Base-by-base conservation (phyloP, 2,797 vertebrate species). In the Limnodromus scolopaceus region DNA sequence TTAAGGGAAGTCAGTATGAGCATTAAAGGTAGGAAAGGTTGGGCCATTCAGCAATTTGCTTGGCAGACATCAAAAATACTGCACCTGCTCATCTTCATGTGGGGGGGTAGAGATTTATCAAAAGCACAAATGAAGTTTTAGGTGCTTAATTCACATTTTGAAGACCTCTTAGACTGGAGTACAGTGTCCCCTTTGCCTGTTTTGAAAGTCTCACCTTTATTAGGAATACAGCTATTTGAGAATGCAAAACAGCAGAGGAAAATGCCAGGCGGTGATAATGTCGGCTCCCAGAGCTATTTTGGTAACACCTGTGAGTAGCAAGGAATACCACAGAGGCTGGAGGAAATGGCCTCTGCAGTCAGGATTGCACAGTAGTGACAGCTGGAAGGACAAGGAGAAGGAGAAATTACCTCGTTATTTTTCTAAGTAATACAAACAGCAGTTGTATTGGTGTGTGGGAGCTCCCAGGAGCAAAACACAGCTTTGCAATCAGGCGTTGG, bases 341-440 rank as follows among this genome's bases (percentile, higher is more conserved):
- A 77, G 60, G 23, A 61, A 89, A 66, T 1, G 32, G 81, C 30
- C 90, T 75, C 55, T 92, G 71, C 55, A 91, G 74, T 55, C 74
- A 72, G 82, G 23, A 82, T 22, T 0, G 0, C 28, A 34, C 39
- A 68, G 48, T 13, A 43, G 28, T 64, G 77, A 41, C 90, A 94
- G 71, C 75, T 92, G 68, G 84, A 95, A 93, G 88, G 94, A 88
- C 74, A 61, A 87, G 70, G 45, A 1, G 2, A 83, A 95, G 84
- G 75, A 89, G 68, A 91, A 96, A 94, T 82, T 46, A 61, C 71
- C 84, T 94, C 5, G 0, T 77, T 92, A 58, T 95, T 96, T 94
- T 89, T 71, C 53, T 80, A 68, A 94, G 64, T 48, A 95, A 75
- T 68, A 57, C 24, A 83, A 95, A 94, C 71, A 81, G 69, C 76